Percentiles rank a stretch among this genome's conserved stretches.
Evolutionary conservation across 2,113 vertebrate genomes (phyloP).

Genomic region (Chamaetylas fuelleborni): DNA sequence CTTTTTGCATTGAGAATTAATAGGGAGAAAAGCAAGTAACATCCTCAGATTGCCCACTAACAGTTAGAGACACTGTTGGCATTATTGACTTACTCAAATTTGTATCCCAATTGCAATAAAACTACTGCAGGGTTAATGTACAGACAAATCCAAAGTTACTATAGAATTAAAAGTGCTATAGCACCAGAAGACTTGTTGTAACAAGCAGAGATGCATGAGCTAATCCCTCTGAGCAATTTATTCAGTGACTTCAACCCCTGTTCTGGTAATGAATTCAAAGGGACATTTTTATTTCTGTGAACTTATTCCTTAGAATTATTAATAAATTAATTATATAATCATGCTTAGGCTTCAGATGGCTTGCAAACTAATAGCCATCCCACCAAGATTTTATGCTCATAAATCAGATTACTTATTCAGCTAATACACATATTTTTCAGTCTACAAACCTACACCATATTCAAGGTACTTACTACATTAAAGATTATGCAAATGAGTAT

Average conservation of each 20-base stretch:
- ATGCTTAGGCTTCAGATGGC: neutral
- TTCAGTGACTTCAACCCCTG: neutral
- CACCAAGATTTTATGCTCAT: neutral
- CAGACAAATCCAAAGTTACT: neutral
- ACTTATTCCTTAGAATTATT: conserved; percentile 29
- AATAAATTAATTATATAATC: conserved; percentile 1
- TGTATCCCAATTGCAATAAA: neutral
- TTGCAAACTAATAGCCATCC: neutral
- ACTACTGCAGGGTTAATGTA: neutral
- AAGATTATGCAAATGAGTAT: conserved; percentile 16
- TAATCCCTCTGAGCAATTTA: neutral
- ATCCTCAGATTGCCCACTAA: neutral
- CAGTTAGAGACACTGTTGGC: neutral
- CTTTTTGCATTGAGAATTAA: neutral
- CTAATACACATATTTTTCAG: neutral
- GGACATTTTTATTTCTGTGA: neutral
- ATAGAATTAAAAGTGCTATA: neutral
- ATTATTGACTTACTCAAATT: neutral
- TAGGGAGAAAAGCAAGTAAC: neutral
- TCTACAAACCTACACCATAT: neutral
- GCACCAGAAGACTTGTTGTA: neutral
- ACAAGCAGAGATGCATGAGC: neutral
- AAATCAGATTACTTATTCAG: conserved; percentile 16
- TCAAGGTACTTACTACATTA: conserved; percentile 33
- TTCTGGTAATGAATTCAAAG: neutral